These are phyloP conservation scores for Tonatia bakeri DNA, from an alignment of 2,113 vertebrate genomes.

Conservation along the genomic window DNA sequence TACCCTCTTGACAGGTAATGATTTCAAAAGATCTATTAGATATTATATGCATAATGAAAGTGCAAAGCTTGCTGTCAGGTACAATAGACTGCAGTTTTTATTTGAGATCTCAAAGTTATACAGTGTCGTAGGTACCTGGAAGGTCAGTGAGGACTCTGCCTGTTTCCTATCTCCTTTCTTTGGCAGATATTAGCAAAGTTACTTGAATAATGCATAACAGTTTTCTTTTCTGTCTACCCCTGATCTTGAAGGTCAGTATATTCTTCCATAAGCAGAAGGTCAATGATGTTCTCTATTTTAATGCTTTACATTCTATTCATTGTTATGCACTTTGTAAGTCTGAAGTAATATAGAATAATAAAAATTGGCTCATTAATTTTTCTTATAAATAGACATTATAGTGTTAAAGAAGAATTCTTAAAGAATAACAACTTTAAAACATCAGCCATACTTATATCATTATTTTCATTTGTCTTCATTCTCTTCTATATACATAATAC, in stretches of 20 bases:
- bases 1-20: constrained; percentile 68
- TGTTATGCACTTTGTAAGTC: constrained; percentile 27
- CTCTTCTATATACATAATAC: not conserved
- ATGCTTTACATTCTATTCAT: constrained; percentile 27
- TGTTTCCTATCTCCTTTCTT: constrained; percentile 48
- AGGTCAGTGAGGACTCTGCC: constrained; percentile 57
- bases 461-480: not conserved
- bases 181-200: constrained; percentile 55
- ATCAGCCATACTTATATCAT: not conserved
- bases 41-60: constrained; percentile 75
- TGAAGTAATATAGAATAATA: constrained; percentile 48
- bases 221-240: not conserved
- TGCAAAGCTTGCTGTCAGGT: constrained; percentile 69
- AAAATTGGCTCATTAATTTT: constrained; percentile 53
- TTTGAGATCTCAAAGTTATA: constrained; percentile 65
- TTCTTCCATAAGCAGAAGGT: constrained; percentile 45
- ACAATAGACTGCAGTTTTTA: constrained; percentile 71
- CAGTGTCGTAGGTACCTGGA: constrained; percentile 46
- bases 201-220: constrained; percentile 50
- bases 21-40: constrained; percentile 75
- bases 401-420: not conserved
- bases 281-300: constrained; percentile 45
- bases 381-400: constrained; percentile 24
- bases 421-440: constrained; percentile 20
- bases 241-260: constrained; percentile 54